A percentile compares a stretch with the other conserved stretches of the same genome.
These are phyloP conservation scores for Neoscelio sp. DNA, from an alignment of 2,888 invertebrate genomes.

Conservation along the genomic window DNA sequence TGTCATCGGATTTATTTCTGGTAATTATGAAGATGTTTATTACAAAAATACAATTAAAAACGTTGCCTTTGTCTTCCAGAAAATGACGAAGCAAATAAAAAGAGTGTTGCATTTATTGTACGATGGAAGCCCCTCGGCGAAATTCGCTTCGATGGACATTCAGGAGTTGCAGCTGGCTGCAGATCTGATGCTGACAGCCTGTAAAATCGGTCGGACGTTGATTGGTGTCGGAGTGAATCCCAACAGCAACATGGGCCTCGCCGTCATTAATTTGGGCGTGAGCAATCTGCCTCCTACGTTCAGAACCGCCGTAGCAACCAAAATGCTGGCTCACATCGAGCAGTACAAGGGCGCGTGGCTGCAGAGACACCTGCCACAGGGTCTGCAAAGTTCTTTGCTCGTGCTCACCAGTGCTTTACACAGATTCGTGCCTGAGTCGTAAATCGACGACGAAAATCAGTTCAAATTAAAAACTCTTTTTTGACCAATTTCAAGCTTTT, in stretches of 20 bases:
- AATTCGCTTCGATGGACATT: constrained; percentile 83
- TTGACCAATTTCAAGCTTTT: no score
- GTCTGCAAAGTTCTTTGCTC: constrained; percentile 84
- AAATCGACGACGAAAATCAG: constrained; percentile 29
- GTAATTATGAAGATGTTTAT: constrained; percentile 77
- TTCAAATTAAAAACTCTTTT: no score
- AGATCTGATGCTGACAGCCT: constrained; percentile 86
- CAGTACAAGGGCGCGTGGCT: constrained; percentile 85
- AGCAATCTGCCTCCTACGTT: constrained; percentile 86
- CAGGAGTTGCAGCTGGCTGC: constrained; percentile 86
- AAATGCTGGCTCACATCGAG: constrained; percentile 84
- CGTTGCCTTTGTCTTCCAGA: constrained; percentile 80
- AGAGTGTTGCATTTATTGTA: constrained; percentile 84
- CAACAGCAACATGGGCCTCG: constrained; percentile 84
- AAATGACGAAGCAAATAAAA: constrained; percentile 85
- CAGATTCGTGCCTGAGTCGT: constrained; percentile 83
- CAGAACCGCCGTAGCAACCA: constrained; percentile 87
- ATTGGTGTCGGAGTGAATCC: constrained; percentile 85
- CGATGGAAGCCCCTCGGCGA: constrained; percentile 81
- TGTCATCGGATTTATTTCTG: constrained; percentile 85
- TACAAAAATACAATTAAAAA: constrained; percentile 4
- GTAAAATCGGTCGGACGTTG: constrained; percentile 85
- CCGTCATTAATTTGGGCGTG: constrained; percentile 86
- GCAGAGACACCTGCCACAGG: constrained; percentile 84
- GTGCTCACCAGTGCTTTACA: constrained; percentile 84